Conservation (phyloP, 2,113 vertebrate species). For the Urocolius indicus region DNA sequence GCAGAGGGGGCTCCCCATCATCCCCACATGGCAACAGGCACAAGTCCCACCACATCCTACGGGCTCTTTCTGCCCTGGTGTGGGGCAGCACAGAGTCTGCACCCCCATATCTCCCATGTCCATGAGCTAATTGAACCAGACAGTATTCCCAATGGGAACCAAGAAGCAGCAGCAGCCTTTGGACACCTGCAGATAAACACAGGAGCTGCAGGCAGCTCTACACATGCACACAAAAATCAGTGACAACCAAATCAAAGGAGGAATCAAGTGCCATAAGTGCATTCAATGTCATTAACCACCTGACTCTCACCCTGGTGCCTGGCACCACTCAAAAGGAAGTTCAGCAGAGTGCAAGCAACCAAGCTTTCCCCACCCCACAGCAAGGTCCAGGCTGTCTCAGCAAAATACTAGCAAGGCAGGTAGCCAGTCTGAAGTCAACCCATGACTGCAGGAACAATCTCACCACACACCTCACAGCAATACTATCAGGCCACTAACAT, state of each 20-base stretch:
- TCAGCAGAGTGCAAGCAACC: neutral
- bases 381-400: neutral
- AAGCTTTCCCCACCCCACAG: neutral
- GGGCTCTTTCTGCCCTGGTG: neutral
- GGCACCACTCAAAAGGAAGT: neutral
- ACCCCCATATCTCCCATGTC: neutral
- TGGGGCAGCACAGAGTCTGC: neutral
- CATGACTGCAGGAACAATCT: rapidly evolving
- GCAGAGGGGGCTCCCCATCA: neutral
- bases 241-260: rapidly evolving
- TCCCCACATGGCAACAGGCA: rapidly evolving
- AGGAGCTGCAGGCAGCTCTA: neutral
- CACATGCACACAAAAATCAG: rapidly evolving
- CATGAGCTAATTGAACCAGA: neutral
- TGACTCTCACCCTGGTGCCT: rapidly evolving
- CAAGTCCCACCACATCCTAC: rapidly evolving
- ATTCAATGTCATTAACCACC: rapidly evolving
- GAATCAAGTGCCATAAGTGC: rapidly evolving
- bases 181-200: neutral
- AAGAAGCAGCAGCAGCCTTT: neutral
- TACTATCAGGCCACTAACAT: rapidly evolving
- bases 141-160: neutral
- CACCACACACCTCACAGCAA: rapidly evolving
- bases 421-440: neutral
- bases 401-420: neutral